Evolutionary conservation across 1,140 invertebrate genomes (phyloP), one percentile per base, ranked within the genome.

Genomic region (Antheraea pernyi): DNA sequence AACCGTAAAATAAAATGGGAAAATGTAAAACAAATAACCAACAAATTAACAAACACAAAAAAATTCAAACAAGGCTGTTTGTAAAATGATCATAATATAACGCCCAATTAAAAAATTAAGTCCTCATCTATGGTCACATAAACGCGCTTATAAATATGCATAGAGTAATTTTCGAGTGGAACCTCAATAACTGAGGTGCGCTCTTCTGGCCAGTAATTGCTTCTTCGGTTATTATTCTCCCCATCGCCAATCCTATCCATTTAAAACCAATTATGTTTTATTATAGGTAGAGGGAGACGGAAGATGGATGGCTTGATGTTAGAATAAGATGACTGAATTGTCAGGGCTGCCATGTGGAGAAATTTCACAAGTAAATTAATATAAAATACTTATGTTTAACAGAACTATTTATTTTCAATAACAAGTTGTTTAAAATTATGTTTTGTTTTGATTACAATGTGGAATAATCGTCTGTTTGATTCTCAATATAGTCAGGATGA

Each of bases 211-310:
- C 75, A 82, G 82, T 90, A 91, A 91, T 92, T 91, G 84, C 88
- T 84, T 83, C 80, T 79, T 80, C 69, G 77, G 81, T 83, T 85
- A 67, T 89, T 86, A 88, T 84, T 80, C 77, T 75, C 71, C 68
- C 81, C 81, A 86, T 88, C 85, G 85, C 89, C 91, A 92, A 93
- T 92, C 89, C 85, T 87, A 84, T 86, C 75, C 89, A 88, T 91
- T 92, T 91, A 91, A 92, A 93, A 91, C 83, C 89, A 91, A 93
- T 93, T 93, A 91, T 87, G 86, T 91, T 93, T 91, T 91, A 93
- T 92, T 91, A 92, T 82, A 75, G 79, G 73, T 69, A 79, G 86
- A 89, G 65, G 59, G 79, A 78, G 84, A 88, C 46, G 76, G 73
- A 36, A 67, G 59, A 77, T 73, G 30, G 59, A 53, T 68, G 46